Percentiles rank a stretch among this genome's conserved stretches.
Evolutionary conservation across 1,140 invertebrate genomes (phyloP).

Genomic region (Euwallacea similis): DNA sequence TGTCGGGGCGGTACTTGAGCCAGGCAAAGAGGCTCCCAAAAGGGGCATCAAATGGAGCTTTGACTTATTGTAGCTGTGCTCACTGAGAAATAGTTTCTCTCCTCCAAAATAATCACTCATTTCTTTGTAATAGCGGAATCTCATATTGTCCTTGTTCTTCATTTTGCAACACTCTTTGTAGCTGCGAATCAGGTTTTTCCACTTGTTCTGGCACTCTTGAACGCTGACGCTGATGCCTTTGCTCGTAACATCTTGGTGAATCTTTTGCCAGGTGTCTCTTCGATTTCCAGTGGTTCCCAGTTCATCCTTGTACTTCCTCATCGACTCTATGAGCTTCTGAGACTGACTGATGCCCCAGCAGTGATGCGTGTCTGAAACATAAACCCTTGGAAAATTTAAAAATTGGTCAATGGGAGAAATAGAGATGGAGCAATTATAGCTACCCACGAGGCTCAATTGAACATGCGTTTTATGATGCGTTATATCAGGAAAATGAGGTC

Average conservation of each 20-base stretch:
- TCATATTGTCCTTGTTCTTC: slow-evolving; percentile 34
- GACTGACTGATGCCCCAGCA: slow-evolving; percentile 33
- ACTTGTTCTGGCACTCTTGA: slow-evolving; percentile 37
- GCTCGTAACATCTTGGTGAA: slow-evolving; percentile 21
- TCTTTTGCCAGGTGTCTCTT: slow-evolving; percentile 29
- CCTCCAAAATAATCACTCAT: slow-evolving; percentile 34
- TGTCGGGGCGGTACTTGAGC: slow-evolving; percentile 1
- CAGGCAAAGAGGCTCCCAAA: not conserved
- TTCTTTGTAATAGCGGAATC: slow-evolving; percentile 36
- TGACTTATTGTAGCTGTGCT: slow-evolving; percentile 33
- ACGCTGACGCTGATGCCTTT: slow-evolving; percentile 28
- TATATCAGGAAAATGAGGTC: too few relatives aligned
- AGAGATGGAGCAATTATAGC: not conserved
- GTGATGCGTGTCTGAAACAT: slow-evolving; percentile 30
- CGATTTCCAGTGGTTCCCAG: slow-evolving; percentile 20
- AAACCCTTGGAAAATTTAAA: slow-evolving; percentile 7
- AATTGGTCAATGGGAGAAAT: not conserved
- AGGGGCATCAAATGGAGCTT: slow-evolving; percentile 23
- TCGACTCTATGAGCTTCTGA: slow-evolving; percentile 27
- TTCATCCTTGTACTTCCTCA: slow-evolving; percentile 31
- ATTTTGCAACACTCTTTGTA: slow-evolving; percentile 38
- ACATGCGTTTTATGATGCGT: too few relatives aligned
- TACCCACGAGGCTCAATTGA: too few relatives aligned
- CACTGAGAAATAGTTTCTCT: slow-evolving; percentile 15
- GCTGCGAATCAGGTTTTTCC: slow-evolving; percentile 32